Evolutionary conservation across 1,140 invertebrate genomes (phyloP).

Genomic region (Plodia interpunctella): DNA sequence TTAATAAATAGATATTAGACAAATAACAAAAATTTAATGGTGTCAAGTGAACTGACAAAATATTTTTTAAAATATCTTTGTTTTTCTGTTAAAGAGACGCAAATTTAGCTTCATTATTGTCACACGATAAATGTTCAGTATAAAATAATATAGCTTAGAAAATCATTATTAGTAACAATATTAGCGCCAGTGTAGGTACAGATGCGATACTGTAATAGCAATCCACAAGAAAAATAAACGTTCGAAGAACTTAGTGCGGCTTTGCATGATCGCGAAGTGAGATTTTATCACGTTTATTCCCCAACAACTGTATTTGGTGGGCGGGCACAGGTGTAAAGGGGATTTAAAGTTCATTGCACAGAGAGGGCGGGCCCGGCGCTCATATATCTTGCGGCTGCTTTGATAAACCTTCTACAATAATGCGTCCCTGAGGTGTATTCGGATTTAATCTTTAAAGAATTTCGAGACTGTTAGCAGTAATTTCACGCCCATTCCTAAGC

Average conservation of each 20-base stretch:
- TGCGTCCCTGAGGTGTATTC: constrained; percentile 26
- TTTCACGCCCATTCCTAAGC: constrained; percentile 16
- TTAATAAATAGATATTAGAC: too few species aligned
- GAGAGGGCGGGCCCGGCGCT: constrained; percentile 46
- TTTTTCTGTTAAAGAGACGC: too few species aligned
- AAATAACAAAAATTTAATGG: too few species aligned
- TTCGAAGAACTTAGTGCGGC: constrained; percentile 27
- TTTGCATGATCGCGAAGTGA: constrained; percentile 52
- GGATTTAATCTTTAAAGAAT: constrained; percentile 29
- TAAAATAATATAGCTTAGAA: too few species aligned
- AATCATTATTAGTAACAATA: too few species aligned
- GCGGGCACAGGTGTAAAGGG: constrained; percentile 60
- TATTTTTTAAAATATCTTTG: too few species aligned
- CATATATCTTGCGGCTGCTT: constrained; percentile 53
- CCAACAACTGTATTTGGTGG: constrained; percentile 62
- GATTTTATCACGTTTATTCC: constrained; percentile 57
- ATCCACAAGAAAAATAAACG: constrained; percentile 28
- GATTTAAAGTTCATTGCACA: constrained; percentile 69
- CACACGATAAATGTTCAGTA: too few species aligned
- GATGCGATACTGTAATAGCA: too few species aligned
- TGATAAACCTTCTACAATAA: constrained; percentile 47
- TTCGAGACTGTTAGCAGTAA: constrained; percentile 25
- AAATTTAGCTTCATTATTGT: too few species aligned
- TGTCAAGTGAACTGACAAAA: too few species aligned
- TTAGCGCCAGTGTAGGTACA: too few species aligned